Evolutionary conservation across 1,140 invertebrate species (phyloP), one percentile per base, ranked within the genome.

Genomic region (Limonius californicus): DNA sequence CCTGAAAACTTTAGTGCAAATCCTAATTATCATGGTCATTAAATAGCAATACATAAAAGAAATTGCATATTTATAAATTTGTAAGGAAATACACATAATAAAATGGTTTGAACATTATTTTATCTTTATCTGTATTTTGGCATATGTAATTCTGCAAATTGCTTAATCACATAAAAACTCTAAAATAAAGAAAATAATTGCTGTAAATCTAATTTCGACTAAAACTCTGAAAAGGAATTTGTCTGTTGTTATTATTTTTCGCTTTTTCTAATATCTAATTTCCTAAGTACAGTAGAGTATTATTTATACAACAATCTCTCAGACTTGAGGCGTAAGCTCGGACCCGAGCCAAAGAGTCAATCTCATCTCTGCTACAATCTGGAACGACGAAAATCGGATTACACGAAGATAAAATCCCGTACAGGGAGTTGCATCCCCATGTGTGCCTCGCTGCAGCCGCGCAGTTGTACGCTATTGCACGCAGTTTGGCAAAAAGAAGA

Each of bases 401-500:
- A 50, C 45, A 50, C 15, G 16, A n/a, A 50, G 45, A 50, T 50
- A 50, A 50, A 21, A 50, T 19, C 20, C 45, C 20, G 9, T 21
- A 14, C 35, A 39, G n/a, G 35, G 35, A 39, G 16, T 9, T 50
- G 45, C 45, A 50, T 16, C 45, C 45, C 45, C 45, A 50, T 21
- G 45, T 50, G 20, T 50, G 16, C 15, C 11, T 9, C 2, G 16
- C 45, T 8, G 8, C 9, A 19, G 16, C n/a, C 42, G 4, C 4
- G 42, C 42, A 3, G 23, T 27, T 11, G 8, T 8, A 19, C 45
- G 16, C 3, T 18, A 50, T 50, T 50, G 45, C 45, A 55, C 54
- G 54, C 20, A 27, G 54, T 55, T 55, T 55, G 14, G 9, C 2
- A 27, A 60, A 55, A 56, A 56, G 43, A 55, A 47, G 32, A 56